Conservation (phyloP, 2,797 vertebrate species). For the Syngnathus acus region DNA sequence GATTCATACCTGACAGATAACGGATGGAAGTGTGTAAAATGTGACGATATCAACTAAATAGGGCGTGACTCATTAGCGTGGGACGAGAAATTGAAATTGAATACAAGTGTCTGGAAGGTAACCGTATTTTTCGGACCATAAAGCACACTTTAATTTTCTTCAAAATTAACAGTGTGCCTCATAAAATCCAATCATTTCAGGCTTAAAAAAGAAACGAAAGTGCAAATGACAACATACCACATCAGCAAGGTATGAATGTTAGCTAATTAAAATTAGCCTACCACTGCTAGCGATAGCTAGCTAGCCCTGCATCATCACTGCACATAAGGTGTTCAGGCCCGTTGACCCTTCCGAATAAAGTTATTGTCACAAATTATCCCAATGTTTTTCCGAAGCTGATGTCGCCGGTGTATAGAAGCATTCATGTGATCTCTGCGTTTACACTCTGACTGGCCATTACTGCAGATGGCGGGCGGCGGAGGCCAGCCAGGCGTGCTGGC, state of each 20-base stretch:
- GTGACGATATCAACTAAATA: neutral
- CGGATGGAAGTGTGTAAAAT: conserved; percentile 2
- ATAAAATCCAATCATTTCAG: too few relatives aligned
- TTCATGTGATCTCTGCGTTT: conserved; percentile 43
- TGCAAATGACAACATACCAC: too few relatives aligned
- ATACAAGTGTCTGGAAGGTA: neutral
- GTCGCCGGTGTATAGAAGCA: conserved; percentile 25
- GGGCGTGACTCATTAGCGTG: neutral
- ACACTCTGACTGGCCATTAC: conserved; percentile 35
- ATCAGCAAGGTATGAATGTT: too few relatives aligned
- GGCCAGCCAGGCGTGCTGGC: conserved; percentile 41
- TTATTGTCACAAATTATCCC: conserved; percentile 1
- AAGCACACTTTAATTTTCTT: too few relatives aligned
- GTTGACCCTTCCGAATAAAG: conserved; percentile 5
- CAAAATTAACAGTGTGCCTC: too few relatives aligned
- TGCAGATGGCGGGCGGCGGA: conserved; percentile 52
- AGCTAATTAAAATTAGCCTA: too few relatives aligned
- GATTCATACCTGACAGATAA: conserved; percentile 5
- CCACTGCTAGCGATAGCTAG: too few relatives aligned
- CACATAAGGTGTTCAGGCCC: neutral
- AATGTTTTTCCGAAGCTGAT: conserved; percentile 15
- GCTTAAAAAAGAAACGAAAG: too few relatives aligned
- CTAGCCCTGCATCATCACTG: too few relatives aligned
- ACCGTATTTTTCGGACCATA: too few relatives aligned
- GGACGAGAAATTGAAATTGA: neutral